Percentiles rank a stretch among this genome's conserved stretches.
Evolutionary conservation across 1,140 invertebrate genomes (phyloP).

Genomic region (Macrobrachium rosenbergii): DNA sequence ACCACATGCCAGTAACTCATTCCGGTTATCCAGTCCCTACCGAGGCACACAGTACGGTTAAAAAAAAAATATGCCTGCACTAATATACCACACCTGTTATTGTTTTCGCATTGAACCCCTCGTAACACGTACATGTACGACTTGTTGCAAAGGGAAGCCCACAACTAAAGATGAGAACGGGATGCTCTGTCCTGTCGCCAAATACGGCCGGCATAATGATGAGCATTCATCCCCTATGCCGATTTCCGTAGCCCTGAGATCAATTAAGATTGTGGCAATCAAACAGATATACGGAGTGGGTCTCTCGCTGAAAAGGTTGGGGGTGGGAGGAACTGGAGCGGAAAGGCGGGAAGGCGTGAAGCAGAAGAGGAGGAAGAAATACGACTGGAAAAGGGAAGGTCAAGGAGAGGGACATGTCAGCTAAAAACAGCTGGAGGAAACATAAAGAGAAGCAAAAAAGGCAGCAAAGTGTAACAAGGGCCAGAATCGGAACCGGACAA

Average conservation of each 20-base stretch:
- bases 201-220: too few relatives aligned
- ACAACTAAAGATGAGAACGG: constrained; percentile 3
- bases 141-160: neutral
- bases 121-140: too few relatives aligned
- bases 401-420: neutral
- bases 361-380: neutral
- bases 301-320: neutral
- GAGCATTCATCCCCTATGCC: too few relatives aligned
- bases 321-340: neutral
- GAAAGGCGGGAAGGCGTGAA: neutral
- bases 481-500: too few relatives aligned
- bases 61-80: too few relatives aligned
- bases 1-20: too few relatives aligned
- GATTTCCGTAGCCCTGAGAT: neutral
- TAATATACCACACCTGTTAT: too few relatives aligned
- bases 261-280: neutral
- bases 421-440: too few relatives aligned
- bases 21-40: too few relatives aligned
- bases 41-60: too few relatives aligned
- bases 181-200: neutral
- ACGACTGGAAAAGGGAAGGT: neutral
- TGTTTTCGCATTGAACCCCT: too few relatives aligned
- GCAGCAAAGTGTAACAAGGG: neutral
- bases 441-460: neutral
- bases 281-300: constrained; percentile 5